phyloP scores from a whole-genome alignment of 2,888 invertebrate genomes.

The Gisinianus flammeolus region DNA sequence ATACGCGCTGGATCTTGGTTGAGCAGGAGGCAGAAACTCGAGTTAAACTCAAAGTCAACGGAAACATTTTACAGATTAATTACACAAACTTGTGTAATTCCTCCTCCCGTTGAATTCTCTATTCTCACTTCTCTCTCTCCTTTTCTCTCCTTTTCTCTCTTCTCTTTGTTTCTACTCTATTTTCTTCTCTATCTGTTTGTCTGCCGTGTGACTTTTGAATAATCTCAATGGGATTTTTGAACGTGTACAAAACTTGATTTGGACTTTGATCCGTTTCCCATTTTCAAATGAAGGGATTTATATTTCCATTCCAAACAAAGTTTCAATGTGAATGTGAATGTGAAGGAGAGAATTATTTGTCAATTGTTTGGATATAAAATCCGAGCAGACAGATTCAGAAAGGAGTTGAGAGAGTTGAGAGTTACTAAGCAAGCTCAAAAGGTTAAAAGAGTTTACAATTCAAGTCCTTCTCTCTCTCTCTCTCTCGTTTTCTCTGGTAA shows the following conservation, averaged over 20 bases:
- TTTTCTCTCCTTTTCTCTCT: neutral
- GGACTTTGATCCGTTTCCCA: neutral
- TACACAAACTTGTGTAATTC: constrained; percentile 21
- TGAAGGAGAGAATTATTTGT: neutral
- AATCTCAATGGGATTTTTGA: neutral
- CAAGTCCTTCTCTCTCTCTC: too few species aligned
- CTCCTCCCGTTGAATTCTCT: neutral
- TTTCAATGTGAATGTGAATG: neutral
- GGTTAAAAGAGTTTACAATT: too few species aligned
- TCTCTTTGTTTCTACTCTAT: neutral
- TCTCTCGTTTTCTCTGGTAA: too few species aligned
- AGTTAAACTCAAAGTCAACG: neutral
- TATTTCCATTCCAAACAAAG: neutral
- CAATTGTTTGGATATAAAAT: neutral
- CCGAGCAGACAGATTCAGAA: too few species aligned
- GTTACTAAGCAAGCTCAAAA: too few species aligned
- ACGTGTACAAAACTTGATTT: neutral
- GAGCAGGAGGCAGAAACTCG: neutral
- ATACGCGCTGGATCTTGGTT: constrained; percentile 19
- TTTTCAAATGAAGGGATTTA: neutral
- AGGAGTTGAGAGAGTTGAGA: too few species aligned
- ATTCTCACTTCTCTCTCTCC: neutral
- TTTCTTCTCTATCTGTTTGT: neutral
- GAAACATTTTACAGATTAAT: constrained; percentile 26
- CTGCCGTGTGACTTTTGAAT: neutral